phyloP scores from a whole-genome alignment of 2,797 vertebrate genomes.

The Notolabrus celidotus region DNA sequence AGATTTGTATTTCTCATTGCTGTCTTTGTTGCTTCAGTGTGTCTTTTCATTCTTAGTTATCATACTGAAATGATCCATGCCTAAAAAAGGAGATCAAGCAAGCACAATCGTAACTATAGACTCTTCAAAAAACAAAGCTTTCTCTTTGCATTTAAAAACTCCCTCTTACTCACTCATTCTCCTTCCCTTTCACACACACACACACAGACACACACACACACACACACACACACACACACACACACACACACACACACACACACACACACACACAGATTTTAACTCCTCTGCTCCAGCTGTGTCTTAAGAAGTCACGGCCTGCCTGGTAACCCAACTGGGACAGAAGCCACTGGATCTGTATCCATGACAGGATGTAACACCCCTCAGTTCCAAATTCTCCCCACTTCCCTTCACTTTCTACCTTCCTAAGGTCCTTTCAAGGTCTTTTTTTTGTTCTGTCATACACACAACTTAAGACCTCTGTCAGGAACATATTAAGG shows the following conservation, averaged over 20 bases:
- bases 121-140: not conserved
- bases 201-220: slow-evolving; percentile 23
- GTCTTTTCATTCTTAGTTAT: not conserved
- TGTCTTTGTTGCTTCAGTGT: not conserved
- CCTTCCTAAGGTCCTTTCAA: slow-evolving; percentile 63
- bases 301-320: slow-evolving; percentile 75
- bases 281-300: slow-evolving; percentile 73
- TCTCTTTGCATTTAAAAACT: not conserved
- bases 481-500: slow-evolving; percentile 16
- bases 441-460: slow-evolving; percentile 25
- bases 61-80: not conserved
- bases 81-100: too few relatives aligned
- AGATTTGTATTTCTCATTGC: too few relatives aligned
- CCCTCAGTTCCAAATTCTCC: slow-evolving; percentile 60
- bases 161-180: not conserved
- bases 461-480: slow-evolving; percentile 14
- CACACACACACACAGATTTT: slow-evolving; percentile 16
- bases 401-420: slow-evolving; percentile 50
- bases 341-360: slow-evolving; percentile 74
- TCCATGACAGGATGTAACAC: slow-evolving; percentile 77
- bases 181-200: not conserved
- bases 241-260: slow-evolving; percentile 21
- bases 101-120: not conserved
- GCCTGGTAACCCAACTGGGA: slow-evolving; percentile 74
- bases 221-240: slow-evolving; percentile 22